Percentiles rank a stretch among this genome's conserved stretches.
phyloP scores from a whole-genome alignment of 1,140 invertebrate species.

The Rhagoletis pomonella region DNA sequence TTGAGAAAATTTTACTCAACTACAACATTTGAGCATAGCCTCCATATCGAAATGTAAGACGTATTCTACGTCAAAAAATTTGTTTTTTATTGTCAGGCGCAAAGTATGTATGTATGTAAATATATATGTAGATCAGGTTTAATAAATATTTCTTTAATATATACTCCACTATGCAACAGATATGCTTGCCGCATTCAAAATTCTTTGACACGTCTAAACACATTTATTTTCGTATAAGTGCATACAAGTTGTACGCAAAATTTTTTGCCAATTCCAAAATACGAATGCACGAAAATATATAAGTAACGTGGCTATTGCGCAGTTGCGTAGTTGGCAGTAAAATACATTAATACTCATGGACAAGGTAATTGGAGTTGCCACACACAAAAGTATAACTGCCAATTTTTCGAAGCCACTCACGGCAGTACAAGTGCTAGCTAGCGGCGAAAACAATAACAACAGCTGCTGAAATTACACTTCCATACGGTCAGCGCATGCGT shows the following conservation, averaged over 20 bases:
- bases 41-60: no score
- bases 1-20: no score
- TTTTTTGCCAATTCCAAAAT: no score
- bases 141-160: no score
- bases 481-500: not conserved
- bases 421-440: not conserved
- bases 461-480: not conserved
- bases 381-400: not conserved
- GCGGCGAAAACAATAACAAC: not conserved
- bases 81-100: no score
- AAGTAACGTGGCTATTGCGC: not conserved
- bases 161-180: not conserved
- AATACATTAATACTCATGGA: not conserved
- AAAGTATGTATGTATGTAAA: no score
- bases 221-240: no score
- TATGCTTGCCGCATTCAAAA: not conserved
- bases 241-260: no score
- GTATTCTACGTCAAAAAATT: no score
- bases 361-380: not conserved
- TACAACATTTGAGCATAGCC: no score
- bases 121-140: no score
- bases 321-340: not conserved
- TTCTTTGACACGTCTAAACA: no score
- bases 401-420: not conserved
- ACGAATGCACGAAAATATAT: not conserved